These are phyloP conservation scores for Naja naja DNA, from an alignment of 2,113 vertebrate species.

Conservation along the genomic window DNA sequence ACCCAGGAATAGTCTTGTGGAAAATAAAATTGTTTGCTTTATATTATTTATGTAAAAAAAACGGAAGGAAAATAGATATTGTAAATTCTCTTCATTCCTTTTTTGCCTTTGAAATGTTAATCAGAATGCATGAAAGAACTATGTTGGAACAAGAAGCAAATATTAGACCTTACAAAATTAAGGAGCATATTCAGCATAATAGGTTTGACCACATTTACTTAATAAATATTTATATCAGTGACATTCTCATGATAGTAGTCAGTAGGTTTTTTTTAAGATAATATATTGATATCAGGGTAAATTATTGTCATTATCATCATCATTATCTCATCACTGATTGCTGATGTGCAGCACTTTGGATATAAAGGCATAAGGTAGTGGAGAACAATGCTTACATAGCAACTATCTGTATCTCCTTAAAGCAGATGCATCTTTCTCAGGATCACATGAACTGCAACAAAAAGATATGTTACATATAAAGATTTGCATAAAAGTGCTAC, in stretches of 20 bases:
- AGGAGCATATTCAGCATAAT: slow-evolving; percentile 8
- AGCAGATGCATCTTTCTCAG: not conserved
- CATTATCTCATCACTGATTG: not conserved
- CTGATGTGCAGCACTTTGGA: not conserved
- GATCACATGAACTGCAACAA: not conserved
- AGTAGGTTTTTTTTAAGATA: not conserved
- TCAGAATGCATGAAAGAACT: slow-evolving; percentile 16
- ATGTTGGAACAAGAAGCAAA: slow-evolving; percentile 36
- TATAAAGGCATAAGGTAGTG: not conserved
- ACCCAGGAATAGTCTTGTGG: slow-evolving; percentile 14
- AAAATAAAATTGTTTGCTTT: slow-evolving; percentile 45
- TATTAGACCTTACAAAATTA: slow-evolving; percentile 33
- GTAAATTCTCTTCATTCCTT: slow-evolving; percentile 44
- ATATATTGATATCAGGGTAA: not conserved
- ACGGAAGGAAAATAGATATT: slow-evolving; percentile 33
- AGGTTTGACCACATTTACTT: not conserved
- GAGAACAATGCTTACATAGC: not conserved
- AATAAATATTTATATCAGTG: not conserved
- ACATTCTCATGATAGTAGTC: not conserved
- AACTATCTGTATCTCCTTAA: not conserved
- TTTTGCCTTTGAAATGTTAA: slow-evolving; percentile 47
- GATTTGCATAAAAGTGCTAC: not conserved
- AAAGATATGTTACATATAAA: not conserved
- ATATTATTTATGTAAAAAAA: slow-evolving; percentile 7
- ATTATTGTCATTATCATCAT: not conserved